Percentiles rank a stretch among this genome's conserved stretches.
These are phyloP conservation scores for Myiotriccus ornatus DNA, from an alignment of 2,797 vertebrate genomes.

Conservation along the genomic window DNA sequence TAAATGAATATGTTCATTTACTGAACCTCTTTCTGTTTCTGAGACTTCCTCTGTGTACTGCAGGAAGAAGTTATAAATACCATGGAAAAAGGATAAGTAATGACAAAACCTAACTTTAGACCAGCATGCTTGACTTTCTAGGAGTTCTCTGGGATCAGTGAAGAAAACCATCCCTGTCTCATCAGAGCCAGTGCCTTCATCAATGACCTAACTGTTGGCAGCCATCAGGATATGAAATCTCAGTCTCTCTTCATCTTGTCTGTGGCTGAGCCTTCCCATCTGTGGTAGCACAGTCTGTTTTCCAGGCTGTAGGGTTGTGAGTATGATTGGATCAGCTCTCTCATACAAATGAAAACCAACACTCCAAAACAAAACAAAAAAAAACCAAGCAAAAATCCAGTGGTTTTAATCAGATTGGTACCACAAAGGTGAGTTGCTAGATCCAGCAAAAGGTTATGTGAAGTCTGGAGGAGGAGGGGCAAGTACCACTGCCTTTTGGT, in stretches of 20 bases:
- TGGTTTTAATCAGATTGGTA: background rate
- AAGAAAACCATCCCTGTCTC: background rate
- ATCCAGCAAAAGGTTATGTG: background rate
- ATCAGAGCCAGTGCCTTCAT: background rate
- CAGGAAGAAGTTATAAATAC: background rate
- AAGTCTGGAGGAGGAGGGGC: background rate
- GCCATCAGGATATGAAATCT: background rate
- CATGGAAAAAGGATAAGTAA: background rate
- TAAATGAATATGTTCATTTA: background rate
- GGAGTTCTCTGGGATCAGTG: background rate
- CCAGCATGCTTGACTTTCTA: background rate
- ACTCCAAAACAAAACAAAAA: background rate
- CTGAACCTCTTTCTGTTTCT: background rate
- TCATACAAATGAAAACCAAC: background rate
- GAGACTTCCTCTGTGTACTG: background rate
- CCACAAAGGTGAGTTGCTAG: background rate
- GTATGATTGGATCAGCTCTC: background rate
- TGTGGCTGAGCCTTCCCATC: background rate
- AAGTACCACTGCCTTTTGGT: background rate
- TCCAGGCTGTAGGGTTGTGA: background rate
- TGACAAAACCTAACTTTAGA: background rate
- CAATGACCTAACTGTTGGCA: background rate
- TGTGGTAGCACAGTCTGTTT: background rate
- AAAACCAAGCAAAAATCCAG: rapidly evolving
- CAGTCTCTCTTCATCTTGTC: background rate